Conservation (phyloP, 2,113 vertebrate species). For the Silurus glanis region DNA sequence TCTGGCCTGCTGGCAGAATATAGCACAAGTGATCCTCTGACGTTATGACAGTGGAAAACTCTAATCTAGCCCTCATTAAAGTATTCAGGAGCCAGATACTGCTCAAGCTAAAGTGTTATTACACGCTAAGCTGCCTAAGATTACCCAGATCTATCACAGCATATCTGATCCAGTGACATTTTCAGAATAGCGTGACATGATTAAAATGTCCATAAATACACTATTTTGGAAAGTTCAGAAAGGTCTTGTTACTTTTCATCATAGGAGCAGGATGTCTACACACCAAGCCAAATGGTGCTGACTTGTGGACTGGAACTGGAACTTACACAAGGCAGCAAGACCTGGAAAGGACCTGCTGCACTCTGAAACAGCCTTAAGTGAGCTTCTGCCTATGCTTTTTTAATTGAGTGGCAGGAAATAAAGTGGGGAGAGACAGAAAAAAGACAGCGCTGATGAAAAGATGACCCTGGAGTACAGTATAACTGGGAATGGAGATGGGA, state of each 20-base stretch:
- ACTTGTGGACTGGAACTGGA: conserved; percentile 15
- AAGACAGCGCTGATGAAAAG: conserved; percentile 23
- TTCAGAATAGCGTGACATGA: not conserved
- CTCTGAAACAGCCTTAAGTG: conserved; percentile 43
- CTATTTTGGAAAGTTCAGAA: not conserved
- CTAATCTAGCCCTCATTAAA: conserved; percentile 16
- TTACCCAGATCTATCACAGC: conserved; percentile 11
- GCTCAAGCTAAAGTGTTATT: conserved; percentile 1
- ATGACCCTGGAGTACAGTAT: not conserved
- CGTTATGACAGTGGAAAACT: not conserved
- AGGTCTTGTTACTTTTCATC: not conserved
- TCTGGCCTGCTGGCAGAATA: not conserved
- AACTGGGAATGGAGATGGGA: not conserved
- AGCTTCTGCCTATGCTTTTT: conserved; percentile 47
- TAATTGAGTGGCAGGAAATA: conserved; percentile 27
- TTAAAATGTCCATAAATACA: not conserved
- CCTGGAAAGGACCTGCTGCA: conserved; percentile 31
- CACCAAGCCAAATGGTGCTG: conserved; percentile 28
- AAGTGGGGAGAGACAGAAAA: conserved; percentile 21
- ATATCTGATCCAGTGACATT: conserved; percentile 17
- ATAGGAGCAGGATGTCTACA: conserved; percentile 7
- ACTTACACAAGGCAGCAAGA: conserved; percentile 55
- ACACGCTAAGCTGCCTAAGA: conserved; percentile 1
- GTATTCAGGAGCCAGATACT: not conserved
- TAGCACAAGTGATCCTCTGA: not conserved